Base-by-base conservation (phyloP, 2,113 vertebrate species). In the Chlamydotis undulata region DNA sequence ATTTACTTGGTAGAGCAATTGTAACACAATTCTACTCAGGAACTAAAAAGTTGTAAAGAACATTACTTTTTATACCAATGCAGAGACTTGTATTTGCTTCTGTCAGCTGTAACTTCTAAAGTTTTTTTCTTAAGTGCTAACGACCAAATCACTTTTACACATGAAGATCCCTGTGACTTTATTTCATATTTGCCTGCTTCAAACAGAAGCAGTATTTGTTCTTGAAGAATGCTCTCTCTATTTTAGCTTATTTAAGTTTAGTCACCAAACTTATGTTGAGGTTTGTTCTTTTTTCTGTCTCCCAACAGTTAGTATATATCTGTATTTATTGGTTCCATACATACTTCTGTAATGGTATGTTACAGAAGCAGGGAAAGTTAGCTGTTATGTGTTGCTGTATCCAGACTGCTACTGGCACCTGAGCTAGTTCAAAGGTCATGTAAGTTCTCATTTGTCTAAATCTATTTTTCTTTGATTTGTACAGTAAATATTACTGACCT, bases 371-470 rank as follows among this genome's bases (percentile, higher is more conserved):
- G 85, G 83, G 68, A n/a, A 29, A 89, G 69, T 63, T 94, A 87
- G 81, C 83, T 65, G 49, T 37, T 79, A 9, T 0, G 1, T 60
- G 76, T 60, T 0, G 14, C 57, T 80, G 87, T 82, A 22, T 53
- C 25, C 87, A 91, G 49, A 35, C 73, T 89, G 74, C 86, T 68
- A 4, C 68, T 69, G 91, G n/a, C 61, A 65, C 59, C 77, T 87
- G 53, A 82, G 57, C n/a, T 93, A 91, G 89, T 70, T 75, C 65
- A 89, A 78, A 71, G 35, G 19, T 68, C 69, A 31, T 78, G 37
- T 78, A 82, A 95, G 81, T 95, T 89, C 49, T 93, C 43, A 9
- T 85, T 92, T 89, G 61, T 47, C 63, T 89, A 71, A 92, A 81
- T 28, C 29, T 60, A 4, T 57, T 95, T 61, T 86, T 64, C 39